Evolutionary conservation across 2,797 vertebrate species (phyloP), one percentile per base, ranked within the genome.

Genomic region (Phoebastria nigripes): DNA sequence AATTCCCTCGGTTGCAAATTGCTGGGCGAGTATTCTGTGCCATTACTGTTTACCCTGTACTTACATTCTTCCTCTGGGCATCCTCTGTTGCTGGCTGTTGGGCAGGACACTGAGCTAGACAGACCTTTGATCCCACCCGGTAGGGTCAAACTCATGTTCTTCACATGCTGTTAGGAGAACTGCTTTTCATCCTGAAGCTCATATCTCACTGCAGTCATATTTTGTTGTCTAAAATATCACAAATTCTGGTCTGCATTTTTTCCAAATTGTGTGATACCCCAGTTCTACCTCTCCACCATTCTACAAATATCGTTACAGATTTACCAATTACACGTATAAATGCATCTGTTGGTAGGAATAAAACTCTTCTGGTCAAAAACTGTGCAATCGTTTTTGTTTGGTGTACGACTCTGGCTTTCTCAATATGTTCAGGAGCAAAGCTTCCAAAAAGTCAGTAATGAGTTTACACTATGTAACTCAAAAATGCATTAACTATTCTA

Each of bases 401-500:
- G 62, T 89, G 25, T 74, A 59, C 51, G 47, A 44, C 26, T 44
- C 61, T 39, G 39, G 4, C 58, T 70, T 82, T 73, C 58, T 87
- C 62, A 78, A 18, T 35, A 61, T n/a, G 31, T 71, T 94, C 49
- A 61, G 66, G 39, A 90, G 54, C 69, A 89, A 81, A 86, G 44
- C 39, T 78, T 81, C 47, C 24, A 33, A 41, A 62, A 71, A 63
- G 25, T 55, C 83, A 61, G 21, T 29, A 74, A 79, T 56, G 55
- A 82, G 20, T 89, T 95, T 83, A 71, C 28, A 67, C 42, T 59
- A 3, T 33, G 28, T 21, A 58, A 54, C 28, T 74, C 56, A 91
- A 96, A 97, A 96, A 90, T 94, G 17, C 73, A 44, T 95, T 94
- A 76, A 72, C 85, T 97, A 90, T 42, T 96, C 80, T 89, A 85